These are phyloP conservation scores for Protaetia brevitarsis DNA, from an alignment of 1,140 invertebrate species.

Conservation along the genomic window DNA sequence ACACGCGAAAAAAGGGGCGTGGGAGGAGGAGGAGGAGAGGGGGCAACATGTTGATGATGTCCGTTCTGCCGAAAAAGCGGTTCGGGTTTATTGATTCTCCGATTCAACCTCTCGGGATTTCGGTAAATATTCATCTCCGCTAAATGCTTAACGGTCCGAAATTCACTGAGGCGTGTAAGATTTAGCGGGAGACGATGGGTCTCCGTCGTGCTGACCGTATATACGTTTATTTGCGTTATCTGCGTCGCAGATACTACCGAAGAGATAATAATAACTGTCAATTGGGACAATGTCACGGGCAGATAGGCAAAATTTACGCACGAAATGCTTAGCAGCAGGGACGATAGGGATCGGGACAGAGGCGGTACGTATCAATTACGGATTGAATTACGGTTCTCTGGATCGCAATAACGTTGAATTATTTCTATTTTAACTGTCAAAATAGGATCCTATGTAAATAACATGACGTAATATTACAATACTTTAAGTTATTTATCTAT, in stretches of 20 bases:
- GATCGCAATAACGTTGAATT: too few relatives aligned
- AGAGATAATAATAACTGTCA: constrained; percentile 13
- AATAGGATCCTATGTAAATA: too few relatives aligned
- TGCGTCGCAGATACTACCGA: not conserved
- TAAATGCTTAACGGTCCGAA: not conserved
- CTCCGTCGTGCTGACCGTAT: not conserved
- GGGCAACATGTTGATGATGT: too few relatives aligned
- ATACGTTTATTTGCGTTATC: not conserved
- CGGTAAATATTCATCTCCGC: not conserved
- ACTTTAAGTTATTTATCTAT: too few relatives aligned
- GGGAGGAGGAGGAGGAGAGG: too few relatives aligned
- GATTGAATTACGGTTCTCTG: too few relatives aligned
- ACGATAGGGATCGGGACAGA: too few relatives aligned
- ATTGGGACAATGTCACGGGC: not conserved
- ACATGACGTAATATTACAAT: too few relatives aligned
- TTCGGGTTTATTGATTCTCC: not conserved
- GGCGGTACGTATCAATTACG: too few relatives aligned
- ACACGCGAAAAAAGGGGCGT: too few relatives aligned
- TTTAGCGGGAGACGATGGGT: not conserved
- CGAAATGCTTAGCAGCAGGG: not conserved
- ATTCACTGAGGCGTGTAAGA: constrained; percentile 1
- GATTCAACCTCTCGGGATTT: not conserved
- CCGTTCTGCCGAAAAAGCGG: too few relatives aligned
- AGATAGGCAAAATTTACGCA: not conserved
- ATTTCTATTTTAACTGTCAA: too few relatives aligned